Evolutionary conservation across 2,113 vertebrate species (phyloP).

Genomic region (Baryphthengus martii): DNA sequence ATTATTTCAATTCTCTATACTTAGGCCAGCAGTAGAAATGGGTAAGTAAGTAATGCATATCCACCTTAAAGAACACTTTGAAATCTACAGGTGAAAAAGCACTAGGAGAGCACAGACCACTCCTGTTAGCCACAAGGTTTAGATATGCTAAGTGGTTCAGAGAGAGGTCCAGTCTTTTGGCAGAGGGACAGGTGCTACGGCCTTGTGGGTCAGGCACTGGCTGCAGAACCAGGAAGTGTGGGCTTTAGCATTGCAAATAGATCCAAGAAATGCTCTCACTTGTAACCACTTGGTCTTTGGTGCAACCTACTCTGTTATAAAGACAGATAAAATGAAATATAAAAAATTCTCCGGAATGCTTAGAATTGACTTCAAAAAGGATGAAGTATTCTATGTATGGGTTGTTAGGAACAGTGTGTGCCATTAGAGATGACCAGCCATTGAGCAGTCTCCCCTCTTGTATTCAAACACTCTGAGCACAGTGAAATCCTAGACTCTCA

Average conservation of each 20-base stretch:
- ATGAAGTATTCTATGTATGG: background rate
- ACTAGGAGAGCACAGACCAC: background rate
- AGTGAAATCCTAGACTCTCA: background rate
- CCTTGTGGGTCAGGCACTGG: background rate
- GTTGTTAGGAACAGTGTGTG: background rate
- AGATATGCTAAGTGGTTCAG: background rate
- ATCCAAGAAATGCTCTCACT: background rate
- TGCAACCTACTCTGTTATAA: background rate
- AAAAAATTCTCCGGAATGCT: background rate
- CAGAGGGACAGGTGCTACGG: background rate
- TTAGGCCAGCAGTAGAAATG: background rate
- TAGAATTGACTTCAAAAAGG: background rate
- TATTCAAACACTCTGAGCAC: background rate
- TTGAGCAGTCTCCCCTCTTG: rapidly evolving
- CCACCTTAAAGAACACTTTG: background rate
- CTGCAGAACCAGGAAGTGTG: background rate
- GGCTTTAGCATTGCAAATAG: background rate
- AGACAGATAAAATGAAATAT: background rate
- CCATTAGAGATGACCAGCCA: background rate
- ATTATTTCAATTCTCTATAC: background rate
- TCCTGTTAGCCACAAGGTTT: background rate
- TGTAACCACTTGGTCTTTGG: background rate
- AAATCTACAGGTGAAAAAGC: background rate
- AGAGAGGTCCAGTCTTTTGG: background rate
- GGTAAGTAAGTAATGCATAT: background rate